Base-by-base conservation (phyloP, 2,113 vertebrate species). In the Ailuropoda melanoleuca region DNA sequence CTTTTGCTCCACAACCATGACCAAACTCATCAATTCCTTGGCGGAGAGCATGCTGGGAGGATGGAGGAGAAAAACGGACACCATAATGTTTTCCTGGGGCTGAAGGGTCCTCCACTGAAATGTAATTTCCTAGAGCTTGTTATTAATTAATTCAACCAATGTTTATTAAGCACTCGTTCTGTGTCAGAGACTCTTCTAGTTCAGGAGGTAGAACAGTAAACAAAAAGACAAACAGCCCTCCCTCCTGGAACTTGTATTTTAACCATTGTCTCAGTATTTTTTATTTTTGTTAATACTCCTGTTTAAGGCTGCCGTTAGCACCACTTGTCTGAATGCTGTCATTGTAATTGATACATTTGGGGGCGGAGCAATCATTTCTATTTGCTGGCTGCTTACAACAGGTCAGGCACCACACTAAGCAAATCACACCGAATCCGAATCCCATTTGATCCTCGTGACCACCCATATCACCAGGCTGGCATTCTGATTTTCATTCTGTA, bases 221-320 rank as follows among this genome's bases (percentile, higher is more conserved):
- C 11, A 75, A 80, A 92, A 70, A 58, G 21, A 50, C 19, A 31
- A 80, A 66, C 11, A 70, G 24, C 6, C 12, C 11, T 70, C 17
- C 31, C 11, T 90, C 85, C 8, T 4, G 19, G 24, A 50, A 85
- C 26, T 77, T n/a, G 43, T 56, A 53, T 39, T 68, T 17, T n/a
- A 39, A 34, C 37, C 60, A 11, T 14, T 39, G 43, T 62, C 56
- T 92, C 80, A 17, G 39, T 43, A n/a, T 75, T 90, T 53, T 68
- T 53, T 56, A 80, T 95, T 82, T 92, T 48, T 56, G n/a, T 56
- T 85, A 60, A 53, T 75, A 81, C 94, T 81, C 58, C n/a, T 81
- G 8, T 75, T 72, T 88, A 60, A 89, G n/a, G 4, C 31, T 50
- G 15, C 48, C n/a, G 55, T 80, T 50, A 62, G 31, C 21, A 24